Conservation (phyloP, 2,888 invertebrate genomes). For the Mythimna pallens region DNA sequence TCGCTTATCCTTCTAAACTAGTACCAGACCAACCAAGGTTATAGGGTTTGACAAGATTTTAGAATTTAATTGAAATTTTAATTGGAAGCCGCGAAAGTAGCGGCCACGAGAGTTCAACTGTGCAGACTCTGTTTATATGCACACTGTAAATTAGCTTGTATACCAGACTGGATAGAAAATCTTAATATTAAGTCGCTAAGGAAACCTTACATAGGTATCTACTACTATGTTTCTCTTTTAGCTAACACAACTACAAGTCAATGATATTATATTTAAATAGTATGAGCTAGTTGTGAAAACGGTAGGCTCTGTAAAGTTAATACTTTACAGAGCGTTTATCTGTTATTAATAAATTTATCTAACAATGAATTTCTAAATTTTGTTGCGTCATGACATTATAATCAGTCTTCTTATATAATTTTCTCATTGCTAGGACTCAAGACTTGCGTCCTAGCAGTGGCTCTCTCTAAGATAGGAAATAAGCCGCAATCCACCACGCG, state of each 20-base stretch:
- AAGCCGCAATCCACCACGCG: too few relatives aligned
- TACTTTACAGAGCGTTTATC: too few relatives aligned
- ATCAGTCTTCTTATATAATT: too few relatives aligned
- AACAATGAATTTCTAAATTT: too few relatives aligned
- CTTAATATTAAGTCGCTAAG: constrained; percentile 17
- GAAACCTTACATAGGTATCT: constrained; percentile 16
- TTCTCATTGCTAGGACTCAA: too few relatives aligned
- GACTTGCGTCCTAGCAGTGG: too few relatives aligned
- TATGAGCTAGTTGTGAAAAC: too few relatives aligned
- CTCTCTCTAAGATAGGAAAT: too few relatives aligned
- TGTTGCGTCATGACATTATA: too few relatives aligned
- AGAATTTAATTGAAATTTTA: constrained; percentile 82
- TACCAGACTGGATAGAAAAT: constrained; percentile 34
- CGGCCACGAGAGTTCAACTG: constrained; percentile 63
- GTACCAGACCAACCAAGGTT: constrained; percentile 65
- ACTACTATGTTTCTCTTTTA: not conserved
- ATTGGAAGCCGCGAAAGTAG: constrained; percentile 76
- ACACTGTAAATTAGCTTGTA: constrained; percentile 65
- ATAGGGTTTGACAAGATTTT: constrained; percentile 75
- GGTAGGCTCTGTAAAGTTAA: too few relatives aligned
- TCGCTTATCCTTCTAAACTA: constrained; percentile 51
- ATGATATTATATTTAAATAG: not conserved
- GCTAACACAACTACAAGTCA: not conserved
- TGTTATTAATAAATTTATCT: too few relatives aligned
- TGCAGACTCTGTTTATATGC: constrained; percentile 51